A percentile compares a stretch with the other conserved stretches of the same genome.
These are phyloP conservation scores for Eupithecia dodoneata DNA, from an alignment of 2,888 invertebrate species.

Conservation along the genomic window DNA sequence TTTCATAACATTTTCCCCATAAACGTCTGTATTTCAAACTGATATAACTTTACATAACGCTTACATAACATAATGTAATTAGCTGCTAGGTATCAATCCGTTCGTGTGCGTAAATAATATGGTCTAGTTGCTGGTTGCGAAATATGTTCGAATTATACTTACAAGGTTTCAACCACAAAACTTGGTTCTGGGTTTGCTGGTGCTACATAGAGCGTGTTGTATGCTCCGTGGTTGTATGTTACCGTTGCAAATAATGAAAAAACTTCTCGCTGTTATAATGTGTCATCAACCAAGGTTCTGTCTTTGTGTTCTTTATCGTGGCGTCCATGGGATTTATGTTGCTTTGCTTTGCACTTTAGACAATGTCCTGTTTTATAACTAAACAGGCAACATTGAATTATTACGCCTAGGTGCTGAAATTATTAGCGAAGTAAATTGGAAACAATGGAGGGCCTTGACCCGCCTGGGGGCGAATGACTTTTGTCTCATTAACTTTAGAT, in stretches of 20 bases:
- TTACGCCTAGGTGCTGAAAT: constrained; percentile 21
- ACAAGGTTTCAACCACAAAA: constrained; percentile 26
- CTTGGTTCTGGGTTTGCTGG: not conserved
- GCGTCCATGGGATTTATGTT: not conserved
- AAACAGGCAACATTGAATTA: constrained; percentile 21
- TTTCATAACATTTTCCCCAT: constrained; percentile 27
- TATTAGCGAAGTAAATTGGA: constrained; percentile 41
- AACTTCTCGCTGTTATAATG: not conserved
- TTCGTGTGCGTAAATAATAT: constrained; percentile 40
- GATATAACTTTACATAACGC: constrained; percentile 34
- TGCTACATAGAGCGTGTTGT: constrained; percentile 8
- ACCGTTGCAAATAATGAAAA: not conserved
- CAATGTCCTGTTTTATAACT: not conserved
- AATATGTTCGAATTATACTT: constrained; percentile 35
- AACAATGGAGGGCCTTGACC: constrained; percentile 43
- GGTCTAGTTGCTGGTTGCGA: constrained; percentile 43
- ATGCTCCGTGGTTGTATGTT: not conserved
- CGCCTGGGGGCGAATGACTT: constrained; percentile 35
- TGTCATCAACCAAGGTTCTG: not conserved
- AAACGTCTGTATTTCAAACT: constrained; percentile 27
- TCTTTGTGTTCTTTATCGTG: not conserved
- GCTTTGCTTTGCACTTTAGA: not conserved
- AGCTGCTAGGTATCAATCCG: constrained; percentile 33
- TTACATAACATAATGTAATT: constrained; percentile 34
- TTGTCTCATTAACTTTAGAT: constrained; percentile 32